phyloP scores from a whole-genome alignment of 1,140 invertebrate species.

The Heliconius himera region DNA sequence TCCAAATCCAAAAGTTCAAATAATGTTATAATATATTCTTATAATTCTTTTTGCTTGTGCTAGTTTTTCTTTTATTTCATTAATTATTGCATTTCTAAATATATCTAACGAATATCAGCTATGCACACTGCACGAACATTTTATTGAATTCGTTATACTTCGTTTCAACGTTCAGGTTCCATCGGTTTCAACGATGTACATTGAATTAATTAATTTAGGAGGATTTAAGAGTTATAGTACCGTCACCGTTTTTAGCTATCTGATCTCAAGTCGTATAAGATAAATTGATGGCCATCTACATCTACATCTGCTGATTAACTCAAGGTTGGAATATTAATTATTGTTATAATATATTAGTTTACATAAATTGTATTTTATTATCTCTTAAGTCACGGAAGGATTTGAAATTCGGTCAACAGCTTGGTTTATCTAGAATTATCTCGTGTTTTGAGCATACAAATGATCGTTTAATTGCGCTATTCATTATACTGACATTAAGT shows the following conservation, averaged over 20 bases:
- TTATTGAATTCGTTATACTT: too few relatives aligned
- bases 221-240: background rate
- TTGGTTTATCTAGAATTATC: background rate
- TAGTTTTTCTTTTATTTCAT: too few relatives aligned
- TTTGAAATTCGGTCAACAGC: constrained; percentile 9
- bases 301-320: background rate
- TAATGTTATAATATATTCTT: background rate
- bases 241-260: background rate
- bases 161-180: too few relatives aligned
- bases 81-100: too few relatives aligned
- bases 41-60: too few relatives aligned
- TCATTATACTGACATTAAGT: constrained; percentile 5
- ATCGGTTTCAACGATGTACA: background rate
- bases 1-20: background rate
- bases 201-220: background rate
- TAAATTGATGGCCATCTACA: background rate
- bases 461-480: background rate
- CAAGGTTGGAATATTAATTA: constrained; percentile 1
- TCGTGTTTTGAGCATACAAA: constrained; percentile 1
- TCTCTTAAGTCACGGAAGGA: constrained; percentile 6
- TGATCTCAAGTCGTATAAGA: background rate
- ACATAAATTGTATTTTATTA: background rate
- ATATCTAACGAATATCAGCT: too few relatives aligned
- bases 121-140: too few relatives aligned
- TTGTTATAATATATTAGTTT: background rate